phyloP scores from a whole-genome alignment of 2,113 vertebrate genomes.

The Neopipo cinnamomea region DNA sequence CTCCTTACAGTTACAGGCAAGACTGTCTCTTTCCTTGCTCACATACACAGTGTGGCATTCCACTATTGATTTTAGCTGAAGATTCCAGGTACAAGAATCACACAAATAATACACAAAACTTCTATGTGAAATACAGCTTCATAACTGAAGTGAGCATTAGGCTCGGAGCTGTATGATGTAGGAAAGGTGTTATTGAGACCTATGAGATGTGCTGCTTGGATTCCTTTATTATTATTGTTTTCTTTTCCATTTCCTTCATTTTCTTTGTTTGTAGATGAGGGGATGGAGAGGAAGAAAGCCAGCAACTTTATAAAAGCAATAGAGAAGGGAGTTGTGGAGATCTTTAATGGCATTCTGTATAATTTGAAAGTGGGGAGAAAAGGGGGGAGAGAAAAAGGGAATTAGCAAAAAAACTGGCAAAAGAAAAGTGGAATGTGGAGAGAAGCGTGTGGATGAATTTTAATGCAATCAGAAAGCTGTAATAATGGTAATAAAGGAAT shows the following conservation, averaged over 20 bases:
- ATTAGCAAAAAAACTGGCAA: slow-evolving; percentile 65
- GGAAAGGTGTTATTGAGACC: slow-evolving; percentile 44
- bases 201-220: not conserved
- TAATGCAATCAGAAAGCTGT: slow-evolving; percentile 83
- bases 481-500: slow-evolving; percentile 80
- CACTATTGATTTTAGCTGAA: not conserved
- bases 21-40: not conserved
- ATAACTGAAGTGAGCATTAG: slow-evolving; percentile 23
- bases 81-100: not conserved
- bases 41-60: not conserved
- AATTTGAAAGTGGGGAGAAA: slow-evolving; percentile 62
- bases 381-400: slow-evolving; percentile 49
- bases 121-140: not conserved
- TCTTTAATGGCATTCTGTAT: slow-evolving; percentile 63
- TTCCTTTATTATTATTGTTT: slow-evolving; percentile 48
- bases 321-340: slow-evolving; percentile 32
- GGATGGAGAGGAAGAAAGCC: slow-evolving; percentile 3
- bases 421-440: slow-evolving; percentile 67
- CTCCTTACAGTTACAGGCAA: not conserved
- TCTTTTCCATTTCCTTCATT: slow-evolving; percentile 33
- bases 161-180: not conserved
- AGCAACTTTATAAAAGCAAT: slow-evolving; percentile 49
- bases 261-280: slow-evolving; percentile 52
- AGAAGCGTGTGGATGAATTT: slow-evolving; percentile 76
- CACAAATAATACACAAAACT: slow-evolving; percentile 37